Conservation (phyloP, 2,797 vertebrate species). For the Anas flavirostris region DNA sequence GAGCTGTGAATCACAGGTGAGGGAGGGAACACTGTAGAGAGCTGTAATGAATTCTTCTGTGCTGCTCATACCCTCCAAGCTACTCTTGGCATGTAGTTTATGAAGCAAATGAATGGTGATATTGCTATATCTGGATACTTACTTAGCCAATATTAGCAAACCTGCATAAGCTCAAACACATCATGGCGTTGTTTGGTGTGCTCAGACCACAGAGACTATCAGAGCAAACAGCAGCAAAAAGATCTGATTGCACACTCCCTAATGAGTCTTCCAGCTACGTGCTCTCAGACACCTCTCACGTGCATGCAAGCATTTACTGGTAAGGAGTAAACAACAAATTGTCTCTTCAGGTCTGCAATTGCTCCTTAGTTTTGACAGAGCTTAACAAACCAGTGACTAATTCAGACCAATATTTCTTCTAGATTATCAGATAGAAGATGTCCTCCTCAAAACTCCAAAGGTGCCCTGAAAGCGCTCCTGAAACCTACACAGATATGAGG, state of each 20-base stretch:
- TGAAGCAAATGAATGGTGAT: neutral
- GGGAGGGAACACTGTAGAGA: neutral
- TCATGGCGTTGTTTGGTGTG: neutral
- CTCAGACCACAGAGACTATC: neutral
- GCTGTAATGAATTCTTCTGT: constrained; percentile 4
- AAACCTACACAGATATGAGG: neutral
- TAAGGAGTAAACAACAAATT: neutral
- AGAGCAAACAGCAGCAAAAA: neutral
- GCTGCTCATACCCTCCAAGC: neutral
- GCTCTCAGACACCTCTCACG: neutral
- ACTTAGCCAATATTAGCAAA: neutral
- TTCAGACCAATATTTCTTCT: neutral
- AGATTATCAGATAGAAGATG: neutral
- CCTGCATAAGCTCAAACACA: neutral
- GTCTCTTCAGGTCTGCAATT: neutral
- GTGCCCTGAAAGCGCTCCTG: neutral
- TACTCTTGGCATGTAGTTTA: neutral
- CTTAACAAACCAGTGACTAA: neutral
- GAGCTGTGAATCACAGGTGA: constrained; percentile 36
- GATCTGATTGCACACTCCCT: neutral
- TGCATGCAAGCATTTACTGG: neutral
- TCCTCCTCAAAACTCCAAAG: neutral
- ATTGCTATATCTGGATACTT: neutral
- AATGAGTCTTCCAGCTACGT: neutral
- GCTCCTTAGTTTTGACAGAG: neutral